Conservation (phyloP, 2,888 invertebrate species). For the Geophilus truncorum region DNA sequence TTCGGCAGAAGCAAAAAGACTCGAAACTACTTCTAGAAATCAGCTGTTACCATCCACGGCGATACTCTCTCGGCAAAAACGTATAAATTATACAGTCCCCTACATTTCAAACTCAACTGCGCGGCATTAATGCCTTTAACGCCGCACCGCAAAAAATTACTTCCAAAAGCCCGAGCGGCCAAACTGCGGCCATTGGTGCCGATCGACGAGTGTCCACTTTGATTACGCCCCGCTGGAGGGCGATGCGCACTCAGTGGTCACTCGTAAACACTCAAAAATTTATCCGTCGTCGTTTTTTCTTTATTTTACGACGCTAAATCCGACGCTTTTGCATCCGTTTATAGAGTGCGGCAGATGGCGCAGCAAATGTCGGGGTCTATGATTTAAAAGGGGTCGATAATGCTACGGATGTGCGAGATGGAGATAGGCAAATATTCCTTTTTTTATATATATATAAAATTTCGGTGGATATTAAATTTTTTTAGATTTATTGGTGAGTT, state of each 20-base stretch:
- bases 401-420: no score
- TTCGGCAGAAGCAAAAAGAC: background rate
- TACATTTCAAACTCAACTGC: background rate
- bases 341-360: no score
- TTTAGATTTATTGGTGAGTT: no score
- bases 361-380: no score
- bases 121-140: background rate
- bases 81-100: slow-evolving; percentile 13
- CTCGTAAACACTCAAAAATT: background rate
- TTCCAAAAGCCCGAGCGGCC: background rate
- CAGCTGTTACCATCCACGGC: background rate
- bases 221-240: no score
- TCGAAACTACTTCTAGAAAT: background rate
- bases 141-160: background rate
- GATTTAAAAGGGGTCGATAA: no score
- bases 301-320: background rate
- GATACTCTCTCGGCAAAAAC: background rate
- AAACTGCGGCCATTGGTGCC: background rate
- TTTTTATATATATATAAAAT: no score
- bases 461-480: no score
- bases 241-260: background rate
- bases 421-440: no score
- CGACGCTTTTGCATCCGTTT: no score
- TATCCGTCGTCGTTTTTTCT: background rate
- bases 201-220: slow-evolving; percentile 10